phyloP scores from a whole-genome alignment of 2,888 invertebrate species.

The Drosophila yooni region DNA sequence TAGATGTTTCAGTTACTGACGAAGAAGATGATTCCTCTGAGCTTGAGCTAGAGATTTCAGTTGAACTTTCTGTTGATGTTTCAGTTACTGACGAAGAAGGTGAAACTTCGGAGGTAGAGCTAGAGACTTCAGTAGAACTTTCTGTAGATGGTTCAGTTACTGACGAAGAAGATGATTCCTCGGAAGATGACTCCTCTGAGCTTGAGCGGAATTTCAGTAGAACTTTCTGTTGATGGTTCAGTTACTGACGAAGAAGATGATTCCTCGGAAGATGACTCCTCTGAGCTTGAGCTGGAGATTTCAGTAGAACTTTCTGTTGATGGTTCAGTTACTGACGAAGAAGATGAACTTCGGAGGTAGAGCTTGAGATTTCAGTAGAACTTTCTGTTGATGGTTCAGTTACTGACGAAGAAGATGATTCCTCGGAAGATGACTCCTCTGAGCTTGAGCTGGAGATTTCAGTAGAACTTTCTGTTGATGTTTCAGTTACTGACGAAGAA shows the following conservation, averaged over 20 bases:
- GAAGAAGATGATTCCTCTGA: constrained; percentile 5
- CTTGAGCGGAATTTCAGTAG: not conserved
- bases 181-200: not conserved
- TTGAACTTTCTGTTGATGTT: not conserved
- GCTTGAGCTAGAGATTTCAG: constrained; percentile 12
- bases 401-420: not conserved
- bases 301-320: not conserved
- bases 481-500: not conserved
- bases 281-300: not conserved
- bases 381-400: not conserved
- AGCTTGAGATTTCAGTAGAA: not conserved
- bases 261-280: not conserved
- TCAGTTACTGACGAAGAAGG: constrained; percentile 7
- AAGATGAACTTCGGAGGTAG: constrained; percentile 4
- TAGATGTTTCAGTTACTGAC: constrained; percentile 2
- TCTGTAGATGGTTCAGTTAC: constrained; percentile 1
- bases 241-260: not conserved
- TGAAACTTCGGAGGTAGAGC: not conserved
- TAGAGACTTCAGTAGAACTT: constrained; percentile 3
- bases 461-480: not conserved
- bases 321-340: not conserved
- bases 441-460: not conserved
- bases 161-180: not conserved
- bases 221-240: constrained; percentile 4
- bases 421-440: no score